These are phyloP conservation scores for Saccostrea echinata DNA, from an alignment of 1,140 invertebrate species.

Conservation along the genomic window DNA sequence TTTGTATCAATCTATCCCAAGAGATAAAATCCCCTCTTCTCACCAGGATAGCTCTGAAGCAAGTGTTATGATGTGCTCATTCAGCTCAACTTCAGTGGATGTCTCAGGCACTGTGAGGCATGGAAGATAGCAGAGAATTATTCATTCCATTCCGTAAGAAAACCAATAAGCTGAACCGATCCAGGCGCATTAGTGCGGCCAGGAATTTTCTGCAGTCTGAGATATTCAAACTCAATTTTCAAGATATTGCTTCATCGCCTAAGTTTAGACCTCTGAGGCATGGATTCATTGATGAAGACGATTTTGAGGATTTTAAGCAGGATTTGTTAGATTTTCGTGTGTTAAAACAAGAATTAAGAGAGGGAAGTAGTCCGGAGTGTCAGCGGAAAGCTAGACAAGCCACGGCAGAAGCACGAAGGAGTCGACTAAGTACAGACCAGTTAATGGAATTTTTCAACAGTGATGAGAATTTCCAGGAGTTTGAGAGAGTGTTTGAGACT, in stretches of 20 bases:
- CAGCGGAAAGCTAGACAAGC: not conserved
- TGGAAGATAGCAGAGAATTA: slow-evolving; percentile 38
- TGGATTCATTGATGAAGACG: slow-evolving; percentile 73
- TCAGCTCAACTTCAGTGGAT: not conserved
- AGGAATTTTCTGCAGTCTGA: slow-evolving; percentile 64
- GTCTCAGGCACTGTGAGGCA: slow-evolving; percentile 29
- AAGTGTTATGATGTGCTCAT: slow-evolving; percentile 38
- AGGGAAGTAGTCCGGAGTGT: not conserved
- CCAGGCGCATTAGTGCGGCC: slow-evolving; percentile 42
- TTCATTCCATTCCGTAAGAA: slow-evolving; percentile 35
- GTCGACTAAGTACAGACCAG: slow-evolving; percentile 46
- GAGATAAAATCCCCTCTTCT: not conserved
- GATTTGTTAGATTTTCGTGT: slow-evolving; percentile 69
- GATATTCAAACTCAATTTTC: slow-evolving; percentile 69
- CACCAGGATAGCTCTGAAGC: slow-evolving; percentile 11
- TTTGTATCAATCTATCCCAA: slow-evolving; percentile 9
- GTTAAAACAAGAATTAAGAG: slow-evolving; percentile 49
- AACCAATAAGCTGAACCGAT: slow-evolving; percentile 39
- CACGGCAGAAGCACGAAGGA: slow-evolving; percentile 52
- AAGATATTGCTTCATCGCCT: slow-evolving; percentile 62
- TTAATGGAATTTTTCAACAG: slow-evolving; percentile 76
- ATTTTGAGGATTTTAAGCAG: slow-evolving; percentile 76
- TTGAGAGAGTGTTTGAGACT: slow-evolving; percentile 76
- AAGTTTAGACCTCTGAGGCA: slow-evolving; percentile 67
- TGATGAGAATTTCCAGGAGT: slow-evolving; percentile 76